Percentiles rank a stretch among this genome's conserved stretches.
These are phyloP conservation scores for Tylochromis polylepis DNA, from an alignment of 2,113 vertebrate species.

Conservation along the genomic window DNA sequence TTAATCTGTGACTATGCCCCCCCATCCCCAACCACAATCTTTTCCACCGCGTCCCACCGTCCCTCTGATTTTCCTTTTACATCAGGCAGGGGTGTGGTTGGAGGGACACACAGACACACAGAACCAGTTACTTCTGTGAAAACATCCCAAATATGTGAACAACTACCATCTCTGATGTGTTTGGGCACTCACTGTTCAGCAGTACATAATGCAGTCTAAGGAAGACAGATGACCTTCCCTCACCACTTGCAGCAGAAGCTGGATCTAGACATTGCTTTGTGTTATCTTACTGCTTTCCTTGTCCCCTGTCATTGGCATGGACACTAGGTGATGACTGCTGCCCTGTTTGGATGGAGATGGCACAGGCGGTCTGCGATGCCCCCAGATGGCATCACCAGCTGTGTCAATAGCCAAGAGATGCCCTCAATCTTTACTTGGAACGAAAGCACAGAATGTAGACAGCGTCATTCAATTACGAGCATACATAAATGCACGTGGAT, in stretches of 20 bases:
- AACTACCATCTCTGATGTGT: background rate
- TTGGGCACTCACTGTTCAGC: background rate
- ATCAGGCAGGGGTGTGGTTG: slow-evolving; percentile 51
- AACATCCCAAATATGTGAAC: slow-evolving; percentile 2
- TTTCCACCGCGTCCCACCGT: background rate
- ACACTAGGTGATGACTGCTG: slow-evolving; percentile 19
- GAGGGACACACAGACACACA: slow-evolving; percentile 1
- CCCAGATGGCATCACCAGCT: slow-evolving; percentile 76
- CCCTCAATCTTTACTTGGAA: slow-evolving; percentile 64
- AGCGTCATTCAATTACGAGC: slow-evolving; percentile 24
- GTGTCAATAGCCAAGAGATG: slow-evolving; percentile 61
- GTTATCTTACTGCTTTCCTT: slow-evolving; percentile 20
- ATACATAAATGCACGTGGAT: slow-evolving; percentile 5
- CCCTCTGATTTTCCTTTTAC: slow-evolving; percentile 9
- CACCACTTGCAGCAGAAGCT: background rate
- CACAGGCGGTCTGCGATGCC: slow-evolving; percentile 16
- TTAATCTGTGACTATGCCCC: slow-evolving; percentile 70
- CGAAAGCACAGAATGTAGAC: slow-evolving; percentile 28
- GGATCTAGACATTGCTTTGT: slow-evolving; percentile 5
- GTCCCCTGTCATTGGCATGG: slow-evolving; percentile 58
- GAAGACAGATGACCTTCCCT: slow-evolving; percentile 13
- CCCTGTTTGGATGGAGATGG: slow-evolving; percentile 47
- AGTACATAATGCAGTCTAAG: slow-evolving; percentile 5
- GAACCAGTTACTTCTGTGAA: slow-evolving; percentile 8
- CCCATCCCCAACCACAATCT: background rate